Evolutionary conservation across 2,113 vertebrate genomes (phyloP).

Genomic region (Albula glossodonta): DNA sequence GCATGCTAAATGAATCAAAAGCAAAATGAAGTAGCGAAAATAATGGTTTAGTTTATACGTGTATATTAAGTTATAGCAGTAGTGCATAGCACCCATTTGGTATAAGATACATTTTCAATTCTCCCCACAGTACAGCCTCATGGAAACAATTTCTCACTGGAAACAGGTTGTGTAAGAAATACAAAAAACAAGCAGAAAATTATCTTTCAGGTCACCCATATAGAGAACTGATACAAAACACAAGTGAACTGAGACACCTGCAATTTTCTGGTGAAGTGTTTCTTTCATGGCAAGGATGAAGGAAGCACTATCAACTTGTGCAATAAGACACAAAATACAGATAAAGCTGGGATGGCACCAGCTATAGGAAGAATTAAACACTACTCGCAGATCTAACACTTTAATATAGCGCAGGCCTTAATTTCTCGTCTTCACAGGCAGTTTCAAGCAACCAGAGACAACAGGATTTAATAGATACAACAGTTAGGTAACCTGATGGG

Average conservation of each 20-base stretch:
- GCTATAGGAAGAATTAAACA: neutral
- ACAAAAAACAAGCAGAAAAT: conserved; percentile 18
- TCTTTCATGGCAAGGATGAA: neutral
- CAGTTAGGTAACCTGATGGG: neutral
- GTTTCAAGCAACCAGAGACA: neutral
- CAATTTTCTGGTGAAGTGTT: neutral
- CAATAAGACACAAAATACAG: neutral
- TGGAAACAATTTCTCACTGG: conserved; percentile 28
- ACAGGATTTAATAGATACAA: neutral
- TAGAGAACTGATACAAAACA: neutral
- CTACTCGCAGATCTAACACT: neutral
- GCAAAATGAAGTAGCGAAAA: neutral
- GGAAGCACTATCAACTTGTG: neutral
- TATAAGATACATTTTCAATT: neutral
- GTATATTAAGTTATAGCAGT: neutral
- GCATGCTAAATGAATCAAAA: too few relatives aligned
- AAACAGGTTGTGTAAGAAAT: conserved; percentile 18
- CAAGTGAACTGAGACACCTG: neutral
- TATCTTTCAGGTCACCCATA: conserved; percentile 13
- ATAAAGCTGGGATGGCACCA: neutral
- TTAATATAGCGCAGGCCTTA: conserved; percentile 9
- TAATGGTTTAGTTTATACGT: neutral
- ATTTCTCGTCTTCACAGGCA: neutral
- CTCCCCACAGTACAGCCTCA: conserved; percentile 14
- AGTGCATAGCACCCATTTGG: neutral